Percentiles rank a stretch among this genome's conserved stretches.
Conservation (phyloP, 2,888 invertebrate genomes). For the Brachylomia viminalis region DNA sequence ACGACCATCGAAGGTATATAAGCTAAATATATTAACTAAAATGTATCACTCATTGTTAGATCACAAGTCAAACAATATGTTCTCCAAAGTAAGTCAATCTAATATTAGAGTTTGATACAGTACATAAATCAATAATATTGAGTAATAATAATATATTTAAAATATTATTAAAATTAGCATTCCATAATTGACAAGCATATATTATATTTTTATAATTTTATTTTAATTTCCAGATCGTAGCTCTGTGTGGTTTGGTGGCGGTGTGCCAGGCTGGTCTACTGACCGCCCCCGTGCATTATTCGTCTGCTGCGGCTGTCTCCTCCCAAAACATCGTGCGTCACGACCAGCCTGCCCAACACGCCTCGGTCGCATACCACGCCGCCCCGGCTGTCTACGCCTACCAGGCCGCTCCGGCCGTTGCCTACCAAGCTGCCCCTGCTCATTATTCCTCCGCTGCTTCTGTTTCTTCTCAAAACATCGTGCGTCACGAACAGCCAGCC, state of each 20-base stretch:
- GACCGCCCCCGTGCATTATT: slow-evolving; percentile 77
- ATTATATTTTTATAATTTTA: background rate
- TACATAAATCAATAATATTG: too few species aligned
- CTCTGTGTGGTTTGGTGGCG: slow-evolving; percentile 76
- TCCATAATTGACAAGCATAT: background rate
- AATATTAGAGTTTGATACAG: too few species aligned
- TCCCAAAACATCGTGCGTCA: slow-evolving; percentile 73
- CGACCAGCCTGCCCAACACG: slow-evolving; percentile 70
- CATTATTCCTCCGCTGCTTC: slow-evolving; percentile 76
- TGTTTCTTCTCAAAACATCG: slow-evolving; percentile 80
- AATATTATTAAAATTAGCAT: background rate
- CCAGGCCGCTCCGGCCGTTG: slow-evolving; percentile 58
- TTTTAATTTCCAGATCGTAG: slow-evolving; percentile 73
- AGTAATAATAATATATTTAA: too few species aligned
- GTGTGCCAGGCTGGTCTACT: slow-evolving; percentile 78
- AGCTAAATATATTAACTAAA: slow-evolving; percentile 28
- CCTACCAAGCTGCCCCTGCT: slow-evolving; percentile 73
- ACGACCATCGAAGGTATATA: slow-evolving; percentile 58
- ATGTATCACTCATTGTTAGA: slow-evolving; percentile 72
- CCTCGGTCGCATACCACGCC: slow-evolving; percentile 43
- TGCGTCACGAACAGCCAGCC: slow-evolving; percentile 77
- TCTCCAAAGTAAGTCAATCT: slow-evolving; percentile 63
- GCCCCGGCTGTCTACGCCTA: slow-evolving; percentile 43
- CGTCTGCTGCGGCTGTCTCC: slow-evolving; percentile 77
- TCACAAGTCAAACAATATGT: slow-evolving; percentile 73